Percentiles rank a stretch among this genome's conserved stretches.
These are phyloP conservation scores for Anguilla megastoma DNA, from an alignment of 2,797 vertebrate species.

Conservation along the genomic window DNA sequence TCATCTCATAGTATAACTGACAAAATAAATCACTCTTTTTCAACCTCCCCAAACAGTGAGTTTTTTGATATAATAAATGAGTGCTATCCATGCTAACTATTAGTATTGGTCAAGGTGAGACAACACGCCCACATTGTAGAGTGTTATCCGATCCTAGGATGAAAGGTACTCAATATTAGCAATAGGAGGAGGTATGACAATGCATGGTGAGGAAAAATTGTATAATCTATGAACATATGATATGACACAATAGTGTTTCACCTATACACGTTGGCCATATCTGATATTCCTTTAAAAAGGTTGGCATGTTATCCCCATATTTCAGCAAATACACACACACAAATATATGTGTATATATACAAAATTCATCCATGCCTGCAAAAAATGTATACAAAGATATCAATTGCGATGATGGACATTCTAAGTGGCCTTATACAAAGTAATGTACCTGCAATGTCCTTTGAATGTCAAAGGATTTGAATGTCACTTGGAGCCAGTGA, in stretches of 20 bases:
- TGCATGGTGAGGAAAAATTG: background rate
- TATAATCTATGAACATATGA: background rate
- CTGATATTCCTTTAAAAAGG: background rate
- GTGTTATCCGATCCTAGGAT: no score
- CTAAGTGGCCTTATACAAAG: background rate
- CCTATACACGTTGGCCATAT: background rate
- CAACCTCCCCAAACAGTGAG: background rate
- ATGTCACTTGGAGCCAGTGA: slow-evolving; percentile 3
- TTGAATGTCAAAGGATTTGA: background rate
- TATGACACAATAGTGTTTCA: background rate
- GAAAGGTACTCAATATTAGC: no score
- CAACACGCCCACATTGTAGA: background rate
- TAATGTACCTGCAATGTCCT: background rate
- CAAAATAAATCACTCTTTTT: background rate
- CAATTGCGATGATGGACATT: background rate
- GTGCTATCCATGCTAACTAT: background rate
- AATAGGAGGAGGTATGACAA: background rate
- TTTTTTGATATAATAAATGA: background rate
- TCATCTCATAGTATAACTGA: background rate
- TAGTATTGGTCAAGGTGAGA: background rate
- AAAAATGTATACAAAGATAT: background rate
- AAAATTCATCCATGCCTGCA: no score
- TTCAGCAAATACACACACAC: no score
- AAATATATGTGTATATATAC: no score
- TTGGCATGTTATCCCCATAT: background rate